Conservation (phyloP, 2,888 invertebrate species). For the Helicoverpa assulta region DNA sequence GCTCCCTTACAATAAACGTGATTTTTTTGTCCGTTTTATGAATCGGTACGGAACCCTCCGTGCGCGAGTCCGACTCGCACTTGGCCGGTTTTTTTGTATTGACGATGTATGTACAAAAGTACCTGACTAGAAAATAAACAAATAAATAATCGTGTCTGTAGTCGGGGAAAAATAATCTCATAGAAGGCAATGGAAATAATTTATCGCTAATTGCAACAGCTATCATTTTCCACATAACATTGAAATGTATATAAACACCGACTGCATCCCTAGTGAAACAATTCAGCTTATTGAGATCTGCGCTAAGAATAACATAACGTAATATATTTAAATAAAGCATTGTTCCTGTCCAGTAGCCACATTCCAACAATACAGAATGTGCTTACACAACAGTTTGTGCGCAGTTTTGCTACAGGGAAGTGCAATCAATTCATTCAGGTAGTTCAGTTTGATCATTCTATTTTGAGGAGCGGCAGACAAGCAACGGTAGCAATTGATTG, state of each 20-base stretch:
- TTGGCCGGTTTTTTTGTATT: no score
- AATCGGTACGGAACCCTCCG: no score
- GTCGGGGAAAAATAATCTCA: not conserved
- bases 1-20: no score
- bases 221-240: not conserved
- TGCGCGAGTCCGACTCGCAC: no score
- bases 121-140: no score
- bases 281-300: conserved; percentile 1
- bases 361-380: conserved; percentile 22
- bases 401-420: conserved; percentile 62
- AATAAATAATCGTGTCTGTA: no score
- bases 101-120: no score
- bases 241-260: not conserved
- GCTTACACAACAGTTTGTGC: conserved; percentile 42
- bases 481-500: conserved; percentile 72
- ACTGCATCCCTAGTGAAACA: not conserved
- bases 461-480: conserved; percentile 61
- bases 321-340: conserved; percentile 7
- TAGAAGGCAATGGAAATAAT: not conserved
- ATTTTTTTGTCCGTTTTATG: no score
- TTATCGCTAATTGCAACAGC: not conserved
- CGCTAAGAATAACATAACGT: not conserved
- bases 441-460: conserved; percentile 67
- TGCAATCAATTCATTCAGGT: conserved; percentile 68
- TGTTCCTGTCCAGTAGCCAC: conserved; percentile 17